These are phyloP conservation scores for Sphaerodactylus townsendi DNA, from an alignment of 2,113 vertebrate genomes.

Conservation along the genomic window DNA sequence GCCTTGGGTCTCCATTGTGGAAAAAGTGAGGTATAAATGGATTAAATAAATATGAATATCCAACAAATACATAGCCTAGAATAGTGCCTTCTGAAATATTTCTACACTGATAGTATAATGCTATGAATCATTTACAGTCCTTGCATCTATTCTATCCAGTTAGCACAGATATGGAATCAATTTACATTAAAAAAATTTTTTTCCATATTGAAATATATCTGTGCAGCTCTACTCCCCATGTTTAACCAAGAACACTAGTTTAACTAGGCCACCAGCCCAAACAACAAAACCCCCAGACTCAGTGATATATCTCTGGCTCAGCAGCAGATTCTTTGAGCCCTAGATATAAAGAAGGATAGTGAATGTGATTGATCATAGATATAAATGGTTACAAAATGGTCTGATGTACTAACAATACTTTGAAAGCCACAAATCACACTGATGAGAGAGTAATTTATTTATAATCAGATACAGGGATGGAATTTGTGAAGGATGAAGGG, in stretches of 20 bases:
- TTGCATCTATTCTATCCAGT: not conserved
- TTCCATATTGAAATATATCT: too few relatives aligned
- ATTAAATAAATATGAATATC: not conserved
- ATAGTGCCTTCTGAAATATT: not conserved
- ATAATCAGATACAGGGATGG: not conserved
- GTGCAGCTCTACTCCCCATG: too few relatives aligned
- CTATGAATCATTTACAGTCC: not conserved
- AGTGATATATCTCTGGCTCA: not conserved
- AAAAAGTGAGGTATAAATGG: too few relatives aligned
- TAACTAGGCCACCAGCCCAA: not conserved
- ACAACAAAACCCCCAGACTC: not conserved
- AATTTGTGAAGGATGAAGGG: not conserved
- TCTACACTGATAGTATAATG: not conserved
- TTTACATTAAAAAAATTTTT: too few relatives aligned
- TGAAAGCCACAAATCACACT: not conserved
- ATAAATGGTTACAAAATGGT: slow-evolving; percentile 5
- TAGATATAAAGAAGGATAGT: not conserved
- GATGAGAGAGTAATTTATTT: not conserved
- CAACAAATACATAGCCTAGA: not conserved
- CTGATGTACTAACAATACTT: not conserved
- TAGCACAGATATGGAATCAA: not conserved
- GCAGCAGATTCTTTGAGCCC: not conserved
- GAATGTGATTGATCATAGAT: not conserved
- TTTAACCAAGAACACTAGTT: not conserved
- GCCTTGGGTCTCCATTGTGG: too few relatives aligned